Base-by-base conservation (phyloP, 2,113 vertebrate species). In the Crotalus tigris region DNA sequence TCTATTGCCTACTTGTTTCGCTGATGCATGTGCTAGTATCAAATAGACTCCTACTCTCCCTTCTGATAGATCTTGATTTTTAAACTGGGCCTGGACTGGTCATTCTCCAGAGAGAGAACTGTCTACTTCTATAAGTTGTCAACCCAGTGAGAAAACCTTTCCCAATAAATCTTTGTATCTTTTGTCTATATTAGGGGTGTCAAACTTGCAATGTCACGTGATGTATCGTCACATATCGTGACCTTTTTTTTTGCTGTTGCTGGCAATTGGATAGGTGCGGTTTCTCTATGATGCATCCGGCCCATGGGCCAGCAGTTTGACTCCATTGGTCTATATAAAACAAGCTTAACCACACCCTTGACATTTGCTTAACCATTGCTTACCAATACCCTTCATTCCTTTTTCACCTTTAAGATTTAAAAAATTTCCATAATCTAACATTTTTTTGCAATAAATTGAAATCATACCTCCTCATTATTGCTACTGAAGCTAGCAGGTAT, bases 181-280 rank as follows among this genome's bases (percentile, higher is more conserved):
- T 75, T 81, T 81, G 69, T 81, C 69, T 81, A 51, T 51, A 51
- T 51, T 1, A 51, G 49, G 1, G 49, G 49, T 51, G 49, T 51
- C 49, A 51, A 51, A 51, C 49, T 51, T 0, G 0, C 49, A 51
- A 51, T 1, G 1, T 51, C 8, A 51, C 49, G 0, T 51, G 8
- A 51, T 1, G 8, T 51, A 1, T 51, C 49, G 1, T 0, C 8
- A 51, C 8, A 7, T 51, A 51, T 51, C 1, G 8, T 51, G 49
- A 51, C 8, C 8, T 39, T 39, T 51, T 51, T 51, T 51, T 51
- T 51, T 51, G 49, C 49, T 1, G 1, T 51, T 51, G 49, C 49
- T 51, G 49, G 49, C 49, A 10, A 51, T 51, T 8, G 49, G 49
- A 1, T 51, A 7, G 49, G 7, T 1, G 8, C 1, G 8, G 49